Evolutionary conservation across 2,888 invertebrate genomes (phyloP).

Genomic region (Neoaliturus tenellus): DNA sequence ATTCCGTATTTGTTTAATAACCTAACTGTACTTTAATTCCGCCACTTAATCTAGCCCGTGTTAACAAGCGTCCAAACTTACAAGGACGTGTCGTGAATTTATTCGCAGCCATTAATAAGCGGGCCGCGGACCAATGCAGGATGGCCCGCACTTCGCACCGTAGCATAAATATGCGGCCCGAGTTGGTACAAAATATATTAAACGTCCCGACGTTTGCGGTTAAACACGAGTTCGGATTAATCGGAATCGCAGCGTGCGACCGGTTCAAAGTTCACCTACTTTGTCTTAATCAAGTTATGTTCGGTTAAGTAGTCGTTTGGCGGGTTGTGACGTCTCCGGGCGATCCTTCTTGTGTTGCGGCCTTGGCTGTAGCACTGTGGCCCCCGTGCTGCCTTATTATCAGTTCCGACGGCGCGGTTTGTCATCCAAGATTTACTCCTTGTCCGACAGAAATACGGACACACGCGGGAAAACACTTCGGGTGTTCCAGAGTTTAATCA

Average conservation of each 20-base stretch:
- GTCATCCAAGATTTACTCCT: not conserved
- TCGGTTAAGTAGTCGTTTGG: slow-evolving; percentile 38
- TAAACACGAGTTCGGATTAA: slow-evolving; percentile 23
- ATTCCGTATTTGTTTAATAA: not conserved
- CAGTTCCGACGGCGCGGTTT: not conserved
- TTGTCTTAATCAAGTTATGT: slow-evolving; percentile 46
- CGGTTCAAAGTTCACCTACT: slow-evolving; percentile 48
- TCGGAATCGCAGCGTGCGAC: slow-evolving; percentile 37
- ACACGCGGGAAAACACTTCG: not conserved
- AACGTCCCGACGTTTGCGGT: not conserved
- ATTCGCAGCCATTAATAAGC: slow-evolving; percentile 14
- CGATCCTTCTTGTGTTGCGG: not conserved
- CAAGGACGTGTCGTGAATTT: slow-evolving; percentile 18
- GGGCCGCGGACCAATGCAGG: not conserved
- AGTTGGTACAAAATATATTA: slow-evolving; percentile 35
- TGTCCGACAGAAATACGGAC: not conserved
- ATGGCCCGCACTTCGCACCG: not conserved
- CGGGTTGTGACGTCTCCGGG: not conserved
- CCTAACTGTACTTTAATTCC: not conserved
- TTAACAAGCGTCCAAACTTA: not conserved
- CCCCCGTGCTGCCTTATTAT: not conserved
- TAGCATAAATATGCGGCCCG: slow-evolving; percentile 28
- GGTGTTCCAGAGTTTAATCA: too few relatives aligned
- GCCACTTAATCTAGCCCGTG: slow-evolving; percentile 5
- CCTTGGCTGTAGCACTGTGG: not conserved